phyloP scores from a whole-genome alignment of 2,113 vertebrate species.

The Grammomys surdaster region DNA sequence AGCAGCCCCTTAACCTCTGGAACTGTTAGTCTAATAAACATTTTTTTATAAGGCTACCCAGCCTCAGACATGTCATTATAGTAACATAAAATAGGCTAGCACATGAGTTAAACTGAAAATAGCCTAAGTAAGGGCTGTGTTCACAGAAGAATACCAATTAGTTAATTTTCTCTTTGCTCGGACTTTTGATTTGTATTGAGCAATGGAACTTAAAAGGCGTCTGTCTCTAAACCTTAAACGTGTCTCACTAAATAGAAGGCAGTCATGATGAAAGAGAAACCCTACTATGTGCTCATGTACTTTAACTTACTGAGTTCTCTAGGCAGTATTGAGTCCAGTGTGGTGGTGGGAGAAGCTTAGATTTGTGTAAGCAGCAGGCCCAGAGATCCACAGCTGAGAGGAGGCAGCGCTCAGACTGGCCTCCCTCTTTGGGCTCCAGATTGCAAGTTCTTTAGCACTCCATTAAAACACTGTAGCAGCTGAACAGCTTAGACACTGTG shows the following conservation, averaged over 20 bases:
- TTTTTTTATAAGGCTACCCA: not conserved
- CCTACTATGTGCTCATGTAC: too few relatives aligned
- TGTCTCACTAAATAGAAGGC: not conserved
- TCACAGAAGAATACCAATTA: slow-evolving; percentile 1
- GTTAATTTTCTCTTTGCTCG: not conserved
- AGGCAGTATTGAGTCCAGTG: not conserved
- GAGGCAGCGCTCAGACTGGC: not conserved
- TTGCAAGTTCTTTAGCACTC: not conserved
- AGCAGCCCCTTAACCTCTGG: not conserved
- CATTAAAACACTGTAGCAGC: not conserved
- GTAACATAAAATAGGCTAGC: not conserved
- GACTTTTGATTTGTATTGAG: not conserved
- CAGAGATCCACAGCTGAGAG: not conserved
- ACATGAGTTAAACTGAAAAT: slow-evolving; percentile 42
- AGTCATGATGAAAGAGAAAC: not conserved
- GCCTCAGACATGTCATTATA: not conserved
- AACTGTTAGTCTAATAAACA: not conserved
- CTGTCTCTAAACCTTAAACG: accelerated
- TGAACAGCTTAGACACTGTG: too few relatives aligned
- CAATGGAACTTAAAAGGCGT: not conserved
- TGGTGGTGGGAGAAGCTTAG: not conserved
- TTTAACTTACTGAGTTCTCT: not conserved
- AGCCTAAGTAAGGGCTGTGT: not conserved
- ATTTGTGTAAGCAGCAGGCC: not conserved
- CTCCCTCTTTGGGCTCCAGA: not conserved